Base-by-base conservation (phyloP, 2,888 invertebrate genomes). In the Lissocephala sabroskyi region DNA sequence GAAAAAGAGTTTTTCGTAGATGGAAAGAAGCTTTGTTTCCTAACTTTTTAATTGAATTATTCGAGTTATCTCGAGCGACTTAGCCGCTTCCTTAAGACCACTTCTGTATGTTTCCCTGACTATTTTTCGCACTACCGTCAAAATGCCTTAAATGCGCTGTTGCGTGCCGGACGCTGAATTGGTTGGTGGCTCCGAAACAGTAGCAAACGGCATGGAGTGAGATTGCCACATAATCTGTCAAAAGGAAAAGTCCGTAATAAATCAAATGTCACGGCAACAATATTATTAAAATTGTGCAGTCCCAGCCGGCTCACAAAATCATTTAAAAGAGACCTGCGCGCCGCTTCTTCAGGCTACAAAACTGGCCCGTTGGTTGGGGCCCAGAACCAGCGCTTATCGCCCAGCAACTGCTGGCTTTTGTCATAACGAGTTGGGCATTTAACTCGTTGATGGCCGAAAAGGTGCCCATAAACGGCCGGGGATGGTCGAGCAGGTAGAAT, bases 211-310 rank as follows among this genome's bases (percentile, higher is more conserved):
- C 51, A 50, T 49, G 59, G 55, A 68, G 62, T 56, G 70, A 52
- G 56, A 58, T 65, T 65, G 66, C 74, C 70, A 78, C 75, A 76
- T 79, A 80, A 80, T 79, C 80, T 79, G 79, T 80, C 80, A 80
- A 79, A 79, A 71, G 65, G 45, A 65, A 65, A 80, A 70, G 76
- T 79, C 67, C 76, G 73, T 75, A 79, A 80, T 79, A 79, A 79
- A 80, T 79, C 75, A 79, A 80, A 79, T 76, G 70, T 75, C 75
- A 75, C 75, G 75, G 79, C 79, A 76, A 76, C 62, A 65, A 79
- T 79, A 76, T 66, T 61, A 68, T 79, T 64, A 68, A 68, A 68
- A 65, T 60, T 61, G 65, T 65, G 66, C 61, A 66, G 63, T 68
- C 61, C 29, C 41, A 40, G 40, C 11, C 30, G 35, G 37, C 37